Evolutionary conservation across 2,888 invertebrate genomes (phyloP), one percentile per base, ranked within the genome.

Genomic region (Melikaiella ostensackeni): DNA sequence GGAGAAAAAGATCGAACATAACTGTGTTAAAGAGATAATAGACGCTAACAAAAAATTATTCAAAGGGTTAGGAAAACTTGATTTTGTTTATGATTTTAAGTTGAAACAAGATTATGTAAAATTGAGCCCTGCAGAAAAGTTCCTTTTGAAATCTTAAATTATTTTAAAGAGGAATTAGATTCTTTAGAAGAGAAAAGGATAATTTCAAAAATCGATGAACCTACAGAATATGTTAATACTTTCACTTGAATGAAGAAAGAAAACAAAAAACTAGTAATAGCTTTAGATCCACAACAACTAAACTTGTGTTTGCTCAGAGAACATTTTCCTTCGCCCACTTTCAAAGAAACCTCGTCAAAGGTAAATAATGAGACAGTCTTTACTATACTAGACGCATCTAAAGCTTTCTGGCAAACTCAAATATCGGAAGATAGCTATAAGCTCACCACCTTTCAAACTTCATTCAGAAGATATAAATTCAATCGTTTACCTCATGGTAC

Each of bases 251-350:
- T 81, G 8, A 81, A 75, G 27, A 84, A 83, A 76, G 75, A 82
- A 13, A 76, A 84, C 76, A 57, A 46, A 70, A 6, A 33, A 33
- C n/a, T 89, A 8, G 76, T 87, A 38, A 77, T 89, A 42, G 42
- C n/a, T n/a, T n/a, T n/a, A n/a, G n/a, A n/a, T n/a, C n/a, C n/a
- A n/a, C n/a, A n/a, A n/a, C n/a, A n/a, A n/a, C n/a, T n/a, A n/a
- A n/a, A n/a, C n/a, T n/a, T n/a, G n/a, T n/a, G n/a, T n/a, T n/a
- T n/a, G n/a, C n/a, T n/a, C n/a, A n/a, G n/a, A n/a, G n/a, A n/a
- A n/a, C n/a, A n/a, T n/a, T n/a, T n/a, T n/a, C n/a, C n/a, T n/a
- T n/a, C n/a, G n/a, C n/a, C n/a, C n/a, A n/a, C n/a, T n/a, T n/a
- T n/a, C n/a, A n/a, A n/a, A n/a, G n/a, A n/a, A n/a, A n/a, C n/a